Evolutionary conservation across 2,113 vertebrate species (phyloP).

Genomic region (Xyrauchen texanus): DNA sequence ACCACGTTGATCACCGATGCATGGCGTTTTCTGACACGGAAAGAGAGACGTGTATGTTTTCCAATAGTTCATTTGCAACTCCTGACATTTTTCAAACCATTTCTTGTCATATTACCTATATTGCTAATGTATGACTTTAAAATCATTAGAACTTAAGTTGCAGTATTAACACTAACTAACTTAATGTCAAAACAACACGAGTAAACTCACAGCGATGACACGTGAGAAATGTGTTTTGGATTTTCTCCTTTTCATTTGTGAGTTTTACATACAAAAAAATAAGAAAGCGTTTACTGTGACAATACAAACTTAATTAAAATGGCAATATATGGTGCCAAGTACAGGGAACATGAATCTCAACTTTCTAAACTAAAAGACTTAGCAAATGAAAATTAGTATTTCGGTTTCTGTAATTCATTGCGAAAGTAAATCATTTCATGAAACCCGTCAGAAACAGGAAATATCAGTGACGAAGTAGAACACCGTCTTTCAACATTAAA

Average conservation of each 20-base stretch:
- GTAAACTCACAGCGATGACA: constrained; percentile 84
- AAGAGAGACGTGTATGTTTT: constrained; percentile 74
- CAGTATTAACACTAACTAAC: constrained; percentile 51
- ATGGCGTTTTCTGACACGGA: constrained; percentile 84
- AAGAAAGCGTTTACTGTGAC: constrained; percentile 85
- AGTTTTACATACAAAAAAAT: constrained; percentile 73
- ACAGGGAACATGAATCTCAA: constrained; percentile 84
- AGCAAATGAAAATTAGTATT: constrained; percentile 75
- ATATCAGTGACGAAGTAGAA: constrained; percentile 74
- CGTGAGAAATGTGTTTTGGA: constrained; percentile 65
- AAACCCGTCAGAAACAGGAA: constrained; percentile 83
- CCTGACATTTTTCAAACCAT: constrained; percentile 61
- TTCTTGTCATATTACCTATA: constrained; percentile 76
- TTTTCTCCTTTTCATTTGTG: too few species aligned
- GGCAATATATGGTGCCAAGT: constrained; percentile 82
- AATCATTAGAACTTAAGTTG: constrained; percentile 60
- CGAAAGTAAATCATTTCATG: constrained; percentile 80
- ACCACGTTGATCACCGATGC: constrained; percentile 87
- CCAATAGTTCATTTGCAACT: constrained; percentile 75
- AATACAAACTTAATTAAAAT: constrained; percentile 89
- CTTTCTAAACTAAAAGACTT: constrained; percentile 87
- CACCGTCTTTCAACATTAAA: constrained; percentile 84
- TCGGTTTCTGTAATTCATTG: constrained; percentile 82
- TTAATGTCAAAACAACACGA: constrained; percentile 63
- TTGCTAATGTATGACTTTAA: constrained; percentile 57